A percentile compares a stretch with the other conserved stretches of the same genome.
These are phyloP conservation scores for Acrossocheilus fasciatus DNA, from an alignment of 2,797 vertebrate species.

Conservation along the genomic window DNA sequence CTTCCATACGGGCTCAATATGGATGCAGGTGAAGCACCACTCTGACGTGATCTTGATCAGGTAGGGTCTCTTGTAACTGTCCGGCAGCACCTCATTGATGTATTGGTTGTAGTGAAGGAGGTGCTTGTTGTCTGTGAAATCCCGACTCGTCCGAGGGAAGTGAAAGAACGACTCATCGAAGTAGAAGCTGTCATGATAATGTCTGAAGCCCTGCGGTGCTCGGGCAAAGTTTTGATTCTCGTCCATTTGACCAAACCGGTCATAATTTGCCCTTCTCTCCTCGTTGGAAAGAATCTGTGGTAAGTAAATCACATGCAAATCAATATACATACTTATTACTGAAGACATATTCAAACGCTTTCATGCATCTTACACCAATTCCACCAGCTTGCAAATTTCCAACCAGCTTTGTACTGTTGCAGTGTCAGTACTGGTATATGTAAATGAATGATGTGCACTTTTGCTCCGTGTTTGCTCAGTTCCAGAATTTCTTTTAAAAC, in stretches of 20 bases:
- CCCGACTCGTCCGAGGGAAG: slow-evolving; percentile 86
- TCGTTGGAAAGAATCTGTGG: slow-evolving; percentile 89
- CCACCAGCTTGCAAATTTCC: not conserved
- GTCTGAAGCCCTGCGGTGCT: slow-evolving; percentile 86
- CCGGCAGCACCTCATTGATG: slow-evolving; percentile 88
- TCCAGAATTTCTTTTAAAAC: not conserved
- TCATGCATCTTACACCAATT: not conserved
- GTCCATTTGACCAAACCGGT: slow-evolving; percentile 90
- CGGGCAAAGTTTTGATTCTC: slow-evolving; percentile 87
- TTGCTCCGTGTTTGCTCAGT: not conserved
- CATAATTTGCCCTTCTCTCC: slow-evolving; percentile 90
- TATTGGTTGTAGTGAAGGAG: slow-evolving; percentile 90
- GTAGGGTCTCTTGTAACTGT: slow-evolving; percentile 92
- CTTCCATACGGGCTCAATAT: slow-evolving; percentile 96
- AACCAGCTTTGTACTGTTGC: not conserved
- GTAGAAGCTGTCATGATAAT: slow-evolving; percentile 92
- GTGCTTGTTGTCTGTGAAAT: slow-evolving; percentile 91
- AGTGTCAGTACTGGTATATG: not conserved
- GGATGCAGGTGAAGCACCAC: slow-evolving; percentile 96
- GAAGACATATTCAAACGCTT: not conserved
- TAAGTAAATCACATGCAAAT: not conserved
- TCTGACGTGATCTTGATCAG: slow-evolving; percentile 96
- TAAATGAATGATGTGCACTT: not conserved
- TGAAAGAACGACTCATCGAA: slow-evolving; percentile 97
- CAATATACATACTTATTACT: not conserved